Evolutionary conservation across 2,888 invertebrate genomes (phyloP).

Genomic region (Ectemnius continuus): DNA sequence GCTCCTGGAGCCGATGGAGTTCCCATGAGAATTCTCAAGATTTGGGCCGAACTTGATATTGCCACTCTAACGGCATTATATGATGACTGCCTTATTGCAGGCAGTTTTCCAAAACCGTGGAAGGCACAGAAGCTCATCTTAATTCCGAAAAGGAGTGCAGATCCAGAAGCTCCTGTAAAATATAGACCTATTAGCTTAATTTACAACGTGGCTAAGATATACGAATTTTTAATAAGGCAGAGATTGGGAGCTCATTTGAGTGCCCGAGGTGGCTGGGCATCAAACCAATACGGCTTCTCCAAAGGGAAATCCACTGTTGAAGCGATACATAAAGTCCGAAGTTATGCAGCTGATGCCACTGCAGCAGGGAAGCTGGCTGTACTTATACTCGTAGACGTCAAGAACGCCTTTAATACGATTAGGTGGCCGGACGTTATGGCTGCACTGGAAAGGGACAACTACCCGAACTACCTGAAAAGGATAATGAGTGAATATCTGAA

Average conservation of each 20-base stretch:
- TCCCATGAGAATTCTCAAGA: not conserved
- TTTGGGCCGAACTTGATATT: not conserved
- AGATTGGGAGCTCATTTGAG: not conserved
- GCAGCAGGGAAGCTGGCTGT: not conserved
- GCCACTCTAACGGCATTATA: not conserved
- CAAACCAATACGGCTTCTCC: not conserved
- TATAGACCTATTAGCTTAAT: not conserved
- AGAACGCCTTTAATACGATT: no score
- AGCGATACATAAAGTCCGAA: not conserved
- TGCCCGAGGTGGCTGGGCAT: not conserved
- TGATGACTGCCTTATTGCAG: not conserved
- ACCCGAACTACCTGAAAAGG: no score
- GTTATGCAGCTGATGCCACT: not conserved
- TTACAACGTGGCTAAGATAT: not conserved
- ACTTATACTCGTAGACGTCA: no score
- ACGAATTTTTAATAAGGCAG: not conserved
- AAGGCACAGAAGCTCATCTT: not conserved
- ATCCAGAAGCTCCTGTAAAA: not conserved
- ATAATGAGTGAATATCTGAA: no score
- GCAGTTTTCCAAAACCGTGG: not conserved
- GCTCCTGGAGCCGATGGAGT: not conserved
- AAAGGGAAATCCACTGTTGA: not conserved
- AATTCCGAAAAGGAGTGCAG: not conserved
- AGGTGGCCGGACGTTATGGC: no score
- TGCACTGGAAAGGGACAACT: no score